Base-by-base conservation (phyloP, 2,113 vertebrate genomes). In the Gorsachius goisagi region DNA sequence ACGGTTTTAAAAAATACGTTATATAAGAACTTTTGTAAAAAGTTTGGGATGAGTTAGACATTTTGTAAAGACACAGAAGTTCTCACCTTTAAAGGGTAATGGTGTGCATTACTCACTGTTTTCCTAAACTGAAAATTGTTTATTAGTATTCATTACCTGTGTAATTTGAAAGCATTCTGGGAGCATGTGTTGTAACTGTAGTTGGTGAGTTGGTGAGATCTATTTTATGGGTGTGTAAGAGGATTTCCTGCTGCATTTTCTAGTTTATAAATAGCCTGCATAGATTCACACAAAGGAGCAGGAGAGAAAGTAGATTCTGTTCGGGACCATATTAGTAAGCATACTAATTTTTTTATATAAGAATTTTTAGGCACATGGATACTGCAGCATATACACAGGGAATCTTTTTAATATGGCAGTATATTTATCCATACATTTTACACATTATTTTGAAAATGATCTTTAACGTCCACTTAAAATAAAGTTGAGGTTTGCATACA, bases 1-100 rank as follows among this genome's bases (percentile, higher is more conserved):
- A 18, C 0, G 24, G 8, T 44, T 68, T 50, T 4, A 0, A 32
- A 24, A 37, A 14, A 13, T 15, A 8, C 1, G 49, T 77, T 44
- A 21, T 27, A 12, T 28, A 58, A 33, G 16, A 20, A 44, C 22
- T 35, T 88, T 26, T 45, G 2, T 6, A 44, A 60, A 63, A 84
- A 5, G 11, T 49, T 49, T 77, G 26, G 12, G 27, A 39, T 33
- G 23, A 69, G 8, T 63, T 71, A 53, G 8, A 15, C 28, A 55
- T 75, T 63, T 21, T 77, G 15, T 60, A 33, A 64, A 68, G 30
- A 10, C 13, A 44, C 15, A 59, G 11, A 58, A 63, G 10, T 50
- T 77, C 15, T 73, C 27, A 22, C 17, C 2, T 87, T 72, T 88
- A 24, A 67, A 80, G 12, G 5, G 5, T 47, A 83, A 45, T 41